Conservation (phyloP, 2,113 vertebrate genomes). For the Crotalus viridis region DNA sequence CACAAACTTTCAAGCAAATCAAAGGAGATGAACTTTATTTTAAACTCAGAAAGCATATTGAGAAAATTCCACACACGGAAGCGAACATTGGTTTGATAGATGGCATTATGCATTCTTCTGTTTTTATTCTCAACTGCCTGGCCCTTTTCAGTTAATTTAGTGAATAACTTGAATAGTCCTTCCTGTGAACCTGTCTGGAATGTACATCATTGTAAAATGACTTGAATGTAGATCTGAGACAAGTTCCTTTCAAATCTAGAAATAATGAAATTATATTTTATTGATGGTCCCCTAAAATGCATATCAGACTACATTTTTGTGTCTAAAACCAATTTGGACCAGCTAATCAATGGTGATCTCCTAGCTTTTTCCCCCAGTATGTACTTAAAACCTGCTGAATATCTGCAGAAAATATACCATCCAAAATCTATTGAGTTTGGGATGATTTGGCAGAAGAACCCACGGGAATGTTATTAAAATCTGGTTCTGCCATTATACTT, state of each 20-base stretch:
- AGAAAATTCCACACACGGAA: slow-evolving; percentile 41
- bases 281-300: background rate
- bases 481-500: background rate
- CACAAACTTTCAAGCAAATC: background rate
- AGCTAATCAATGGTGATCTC: slow-evolving; percentile 1
- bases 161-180: slow-evolving; percentile 52
- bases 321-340: slow-evolving; percentile 1
- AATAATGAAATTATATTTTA: slow-evolving; percentile 5
- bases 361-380: background rate
- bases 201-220: slow-evolving; percentile 36
- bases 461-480: background rate
- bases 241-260: background rate
- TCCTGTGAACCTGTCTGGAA: slow-evolving; percentile 38
- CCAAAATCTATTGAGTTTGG: background rate
- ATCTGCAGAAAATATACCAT: background rate
- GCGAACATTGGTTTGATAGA: slow-evolving; percentile 50
- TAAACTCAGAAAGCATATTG: slow-evolving; percentile 24
- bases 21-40: slow-evolving; percentile 12
- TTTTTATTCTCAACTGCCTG: slow-evolving; percentile 54
- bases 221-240: slow-evolving; percentile 10
- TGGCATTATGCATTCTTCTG: slow-evolving; percentile 42
- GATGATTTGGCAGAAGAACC: background rate
- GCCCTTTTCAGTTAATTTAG: slow-evolving; percentile 54
- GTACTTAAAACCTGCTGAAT: background rate
- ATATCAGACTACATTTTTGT: slow-evolving; percentile 22